Base-by-base conservation (phyloP, 53 echinoderm and acorn worm genomes). In the Patiria pectinifera region DNA sequence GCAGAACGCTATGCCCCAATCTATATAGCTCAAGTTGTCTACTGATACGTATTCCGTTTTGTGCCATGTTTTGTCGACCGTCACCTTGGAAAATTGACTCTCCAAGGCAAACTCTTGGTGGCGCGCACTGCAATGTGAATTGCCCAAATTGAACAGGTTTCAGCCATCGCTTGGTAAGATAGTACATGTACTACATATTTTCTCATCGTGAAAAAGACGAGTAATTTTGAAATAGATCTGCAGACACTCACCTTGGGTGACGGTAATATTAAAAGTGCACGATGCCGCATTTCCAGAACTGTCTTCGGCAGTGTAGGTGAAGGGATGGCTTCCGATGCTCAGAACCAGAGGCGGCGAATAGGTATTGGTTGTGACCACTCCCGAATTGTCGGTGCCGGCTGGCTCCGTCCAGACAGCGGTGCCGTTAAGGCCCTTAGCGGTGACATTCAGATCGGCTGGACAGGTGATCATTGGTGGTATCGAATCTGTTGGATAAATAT, bases 261-360 rank as follows among this genome's bases (percentile, higher is more conserved):
- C 16, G 4, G 21, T 70, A 18, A 70, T 18, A 5, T 70, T 70
- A 46, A 95, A 90, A 18, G 48, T 59, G 66, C 93, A 90, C 19
- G 62, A 86, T 9, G 84, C 90, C 4, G 10, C 44, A 59, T 92
- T 92, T 3, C 78, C 78, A 18, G 85, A 79, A 1, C 12, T 46
- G 76, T 94, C 94, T 12, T 26, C 45, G 19, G 82, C 86, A 10
- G 69, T 86, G 81, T 91, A 94, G 18, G 89, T 91, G 19, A 91
- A 85, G 21, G 18, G 4, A 6, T 84, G 77, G 11, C 26, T 46
- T 19, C 75, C 91, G 48, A 87, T 59, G 16, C 10, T 0, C 19
- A 76, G 35, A 6, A 2, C 43, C 25, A 18, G 0, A 1, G 87
- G 87, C 6, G 76, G 44, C 6, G 48, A 75, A 10, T 24, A 13